These are phyloP conservation scores for Crepidodera aurea DNA, from an alignment of 2,888 invertebrate genomes.

Conservation along the genomic window DNA sequence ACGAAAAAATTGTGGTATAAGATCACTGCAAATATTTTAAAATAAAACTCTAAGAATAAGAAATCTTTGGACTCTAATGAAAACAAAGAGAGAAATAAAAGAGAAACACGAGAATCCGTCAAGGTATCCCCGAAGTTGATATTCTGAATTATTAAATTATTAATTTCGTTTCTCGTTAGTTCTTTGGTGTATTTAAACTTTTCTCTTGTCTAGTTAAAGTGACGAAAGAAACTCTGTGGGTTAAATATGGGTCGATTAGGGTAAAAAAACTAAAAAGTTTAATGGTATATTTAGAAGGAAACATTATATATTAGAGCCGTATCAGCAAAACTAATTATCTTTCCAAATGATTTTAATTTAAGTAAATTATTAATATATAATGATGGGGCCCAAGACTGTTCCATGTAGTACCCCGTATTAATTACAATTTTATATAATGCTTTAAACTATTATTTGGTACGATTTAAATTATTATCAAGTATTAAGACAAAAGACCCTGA, in stretches of 20 bases:
- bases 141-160: constrained; percentile 42
- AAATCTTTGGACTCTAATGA: constrained; percentile 7
- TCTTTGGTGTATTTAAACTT: constrained; percentile 15
- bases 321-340: no score
- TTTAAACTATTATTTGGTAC: no score
- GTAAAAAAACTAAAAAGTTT: no score
- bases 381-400: no score
- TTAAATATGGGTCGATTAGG: background rate
- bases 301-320: no score
- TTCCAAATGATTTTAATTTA: no score
- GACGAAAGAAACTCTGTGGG: background rate
- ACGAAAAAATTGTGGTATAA: background rate
- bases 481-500: background rate
- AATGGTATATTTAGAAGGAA: no score
- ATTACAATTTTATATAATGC: no score
- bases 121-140: constrained; percentile 38
- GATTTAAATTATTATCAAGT: background rate
- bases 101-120: constrained; percentile 24
- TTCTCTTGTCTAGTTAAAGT: constrained; percentile 5
- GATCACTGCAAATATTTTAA: background rate
- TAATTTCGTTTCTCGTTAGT: constrained; percentile 36
- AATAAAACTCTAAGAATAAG: background rate
- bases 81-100: constrained; percentile 23
- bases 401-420: no score
- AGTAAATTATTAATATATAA: no score